phyloP scores from a whole-genome alignment of 1,140 invertebrate genomes.

The Tetraneura akinire region DNA sequence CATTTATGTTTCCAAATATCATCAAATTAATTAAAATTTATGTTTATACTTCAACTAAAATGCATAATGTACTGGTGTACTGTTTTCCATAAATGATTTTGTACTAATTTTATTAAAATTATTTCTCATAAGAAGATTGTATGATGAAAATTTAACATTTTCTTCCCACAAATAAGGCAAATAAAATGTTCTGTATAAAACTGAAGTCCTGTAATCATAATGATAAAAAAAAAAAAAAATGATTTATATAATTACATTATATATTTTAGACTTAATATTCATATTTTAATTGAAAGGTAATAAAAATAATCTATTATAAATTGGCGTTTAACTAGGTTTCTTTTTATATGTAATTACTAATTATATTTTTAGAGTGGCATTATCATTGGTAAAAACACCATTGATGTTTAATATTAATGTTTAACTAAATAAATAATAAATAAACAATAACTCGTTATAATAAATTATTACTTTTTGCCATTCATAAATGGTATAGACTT shows the following conservation, averaged over 20 bases:
- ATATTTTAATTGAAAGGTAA: too few species aligned
- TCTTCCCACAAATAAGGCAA: constrained; percentile 78
- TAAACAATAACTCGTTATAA: constrained; percentile 53
- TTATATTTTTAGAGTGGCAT: too few species aligned
- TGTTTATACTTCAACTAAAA: constrained; percentile 21
- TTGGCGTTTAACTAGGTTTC: too few species aligned
- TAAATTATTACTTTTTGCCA: constrained; percentile 63
- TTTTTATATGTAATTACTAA: too few species aligned
- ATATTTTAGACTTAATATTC: too few species aligned
- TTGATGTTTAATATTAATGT: too few species aligned
- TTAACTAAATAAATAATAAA: too few species aligned
- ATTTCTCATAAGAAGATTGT: constrained; percentile 73
- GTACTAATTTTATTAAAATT: constrained; percentile 25
- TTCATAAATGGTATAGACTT: constrained; percentile 78
- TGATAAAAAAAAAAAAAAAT: not conserved
- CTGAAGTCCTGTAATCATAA: constrained; percentile 28
- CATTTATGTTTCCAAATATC: not conserved
- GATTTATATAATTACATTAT: not conserved
- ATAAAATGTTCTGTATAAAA: constrained; percentile 82
- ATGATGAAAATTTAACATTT: constrained; percentile 73
- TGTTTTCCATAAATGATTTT: not conserved
- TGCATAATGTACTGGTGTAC: not conserved
- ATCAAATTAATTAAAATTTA: not conserved
- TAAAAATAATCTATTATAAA: too few species aligned
- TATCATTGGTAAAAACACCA: too few species aligned